Base-by-base conservation (phyloP, 2,888 invertebrate species). In the Ichneumoninae sp. region DNA sequence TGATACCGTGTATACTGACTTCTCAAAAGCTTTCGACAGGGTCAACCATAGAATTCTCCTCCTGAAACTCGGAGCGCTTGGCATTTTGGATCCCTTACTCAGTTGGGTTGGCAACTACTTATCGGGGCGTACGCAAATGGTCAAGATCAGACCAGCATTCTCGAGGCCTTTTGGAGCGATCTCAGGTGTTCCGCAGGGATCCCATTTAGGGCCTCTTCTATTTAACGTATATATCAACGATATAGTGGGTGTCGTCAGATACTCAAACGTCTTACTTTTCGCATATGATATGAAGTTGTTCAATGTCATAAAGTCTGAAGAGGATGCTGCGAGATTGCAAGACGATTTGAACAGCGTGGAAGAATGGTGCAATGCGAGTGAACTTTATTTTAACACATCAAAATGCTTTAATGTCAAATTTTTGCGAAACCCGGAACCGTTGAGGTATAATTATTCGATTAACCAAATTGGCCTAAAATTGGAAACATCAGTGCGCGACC, bases 111-210 rank as follows among this genome's bases (percentile, higher is more conserved):
- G 22, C 0, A 40, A 22, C 1, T 66, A 66, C 4, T 8, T 66
- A 7, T 40, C 44, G 0, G 19, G 19, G 1, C n/a, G 66, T 1
- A 8, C 4, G 1, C 66, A 66, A 8, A 6, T 44, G 8, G 66
- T 66, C 7, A 40, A 8, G n/a, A n/a, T 36, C 7, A 22, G 7
- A 8, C 7, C 5, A 0, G 19, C n/a, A 6, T 10, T 10, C 0
- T 66, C 66, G 8, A 19, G 22, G 40, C 19, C 40, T 3, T 3
- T 62, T 40, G 10, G 8, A 6, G 19, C 10, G 4, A n/a, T 5
- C 2, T 66, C 66, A 1, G 66, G 66, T 3, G 66, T 66, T 3
- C 66, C 40, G 16, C 66, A 66, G 19, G 66, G 66, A 0, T 66
- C 66, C 6, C 66, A 66, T n/a, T 1, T 66, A 0, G 19, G n/a